Evolutionary conservation across 2,113 vertebrate species (phyloP).

Genomic region (Marmota flaviventris): DNA sequence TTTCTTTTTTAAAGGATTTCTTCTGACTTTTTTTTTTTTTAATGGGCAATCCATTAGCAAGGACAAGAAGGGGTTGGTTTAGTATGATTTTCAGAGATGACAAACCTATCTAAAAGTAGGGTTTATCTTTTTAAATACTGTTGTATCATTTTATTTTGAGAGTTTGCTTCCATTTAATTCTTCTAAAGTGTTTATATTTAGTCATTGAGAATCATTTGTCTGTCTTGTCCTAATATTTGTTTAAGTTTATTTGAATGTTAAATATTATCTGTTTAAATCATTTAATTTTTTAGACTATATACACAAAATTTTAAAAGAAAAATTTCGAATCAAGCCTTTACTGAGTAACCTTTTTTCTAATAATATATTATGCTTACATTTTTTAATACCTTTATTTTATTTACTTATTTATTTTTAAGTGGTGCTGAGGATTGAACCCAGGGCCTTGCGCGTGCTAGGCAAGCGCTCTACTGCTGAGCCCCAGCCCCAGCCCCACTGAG

Average conservation of each 20-base stretch:
- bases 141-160: slow-evolving; percentile 6
- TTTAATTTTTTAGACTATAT: slow-evolving; percentile 4
- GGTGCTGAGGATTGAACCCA: no score
- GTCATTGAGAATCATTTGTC: slow-evolving; percentile 38
- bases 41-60: neutral
- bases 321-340: slow-evolving; percentile 22
- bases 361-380: no score
- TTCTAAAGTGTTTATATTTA: slow-evolving; percentile 32
- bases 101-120: neutral
- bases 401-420: no score
- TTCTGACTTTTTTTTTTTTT: neutral
- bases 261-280: slow-evolving; percentile 29
- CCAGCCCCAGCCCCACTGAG: neutral
- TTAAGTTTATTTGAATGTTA: slow-evolving; percentile 49
- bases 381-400: no score
- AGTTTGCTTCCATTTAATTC: slow-evolving; percentile 5
- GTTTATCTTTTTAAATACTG: slow-evolving; percentile 31
- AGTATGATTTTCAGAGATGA: slow-evolving; percentile 36
- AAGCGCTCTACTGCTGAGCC: no score
- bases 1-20: neutral
- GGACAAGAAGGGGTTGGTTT: neutral
- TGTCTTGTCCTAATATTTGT: neutral
- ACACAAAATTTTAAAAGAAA: neutral
- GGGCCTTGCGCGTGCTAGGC: no score
- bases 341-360: neutral